These are phyloP conservation scores for Kryphioiulus occultus DNA, from an alignment of 2,888 invertebrate species.

Conservation along the genomic window DNA sequence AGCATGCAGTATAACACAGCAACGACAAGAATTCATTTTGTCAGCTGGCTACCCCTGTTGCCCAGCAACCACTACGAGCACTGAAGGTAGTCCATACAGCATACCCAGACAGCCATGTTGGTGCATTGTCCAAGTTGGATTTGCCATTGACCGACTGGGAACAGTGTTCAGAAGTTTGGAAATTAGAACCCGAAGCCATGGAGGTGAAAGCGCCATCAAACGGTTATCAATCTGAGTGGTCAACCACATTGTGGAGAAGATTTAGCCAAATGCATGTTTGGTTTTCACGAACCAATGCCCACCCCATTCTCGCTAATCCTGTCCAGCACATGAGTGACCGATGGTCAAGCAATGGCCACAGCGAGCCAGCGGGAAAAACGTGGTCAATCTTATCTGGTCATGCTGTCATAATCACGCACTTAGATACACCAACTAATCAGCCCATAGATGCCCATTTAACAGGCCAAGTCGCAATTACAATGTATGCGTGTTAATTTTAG, in stretches of 20 bases:
- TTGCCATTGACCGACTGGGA: not conserved
- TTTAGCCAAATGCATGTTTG: not conserved
- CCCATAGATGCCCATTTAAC: not conserved
- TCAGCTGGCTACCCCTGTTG: constrained; percentile 32
- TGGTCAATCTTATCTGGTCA: constrained; percentile 11
- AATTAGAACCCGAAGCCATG: not conserved
- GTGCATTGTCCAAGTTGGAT: not conserved
- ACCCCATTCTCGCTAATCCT: constrained; percentile 20
- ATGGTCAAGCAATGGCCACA: constrained; percentile 30
- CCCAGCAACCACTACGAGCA: constrained; percentile 10
- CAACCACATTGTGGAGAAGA: not conserved
- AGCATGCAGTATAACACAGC: no score
- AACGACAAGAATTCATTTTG: not conserved
- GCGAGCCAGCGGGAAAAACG: not conserved
- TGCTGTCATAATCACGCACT: constrained; percentile 11
- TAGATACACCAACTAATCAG: not conserved
- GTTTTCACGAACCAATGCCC: constrained; percentile 39
- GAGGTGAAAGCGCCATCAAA: not conserved
- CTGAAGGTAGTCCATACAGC: not conserved
- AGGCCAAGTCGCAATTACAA: not conserved
- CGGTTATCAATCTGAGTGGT: not conserved
- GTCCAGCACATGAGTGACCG: not conserved
- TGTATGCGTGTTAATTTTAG: not conserved
- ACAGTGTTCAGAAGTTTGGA: not conserved
- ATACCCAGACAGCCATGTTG: not conserved